Evolutionary conservation across 2,797 vertebrate genomes (phyloP), one percentile per base, ranked within the genome.

Genomic region (Podargus strigoides): DNA sequence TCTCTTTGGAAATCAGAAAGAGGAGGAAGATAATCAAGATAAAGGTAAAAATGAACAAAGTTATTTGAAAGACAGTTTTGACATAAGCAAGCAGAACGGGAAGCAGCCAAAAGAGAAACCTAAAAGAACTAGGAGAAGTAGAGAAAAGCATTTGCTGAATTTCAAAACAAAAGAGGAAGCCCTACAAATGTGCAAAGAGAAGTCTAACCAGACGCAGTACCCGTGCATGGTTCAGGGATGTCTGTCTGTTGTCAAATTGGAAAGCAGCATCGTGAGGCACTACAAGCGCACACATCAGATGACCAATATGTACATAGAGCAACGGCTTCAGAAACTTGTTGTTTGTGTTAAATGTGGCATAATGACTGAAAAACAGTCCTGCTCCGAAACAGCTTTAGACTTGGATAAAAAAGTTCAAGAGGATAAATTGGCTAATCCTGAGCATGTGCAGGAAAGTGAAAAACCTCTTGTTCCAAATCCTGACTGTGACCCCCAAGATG

Each of bases 171-270:
- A 98, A 23, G 99, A 99, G 90, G 99, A 99, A 97, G 99, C 99
- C 36, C 97, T 99, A 37, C 98, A 99, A 92, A 99, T 99, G 99
- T 99, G 99, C 92, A 98, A 98, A 84, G 98, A 99, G 97, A 98
- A 98, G 27, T 98, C 97, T 68, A 92, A 98, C 74, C 98, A 98
- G 36, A 98, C 98, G 1, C 98, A 99, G 60, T 99, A 98, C 87
- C 99, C 99, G 0, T 99, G 99, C 97, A 99, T 99, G 99, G 93
- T 99, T 27, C 98, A 98, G 95, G 98, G 99, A 26, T 99, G 99
- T 34, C 97, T 98, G 87, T 99, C 99, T 6, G 99, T 99, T 3
- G 99, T 99, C 63, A 98, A 98, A 11, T 89, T 99, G 94, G 97
- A 98, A 49, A 98, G 98, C 87, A 99, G 99, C 89, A 98, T 99